phyloP scores from a whole-genome alignment of 2,888 invertebrate species.

The Toxonevra muliebris region DNA sequence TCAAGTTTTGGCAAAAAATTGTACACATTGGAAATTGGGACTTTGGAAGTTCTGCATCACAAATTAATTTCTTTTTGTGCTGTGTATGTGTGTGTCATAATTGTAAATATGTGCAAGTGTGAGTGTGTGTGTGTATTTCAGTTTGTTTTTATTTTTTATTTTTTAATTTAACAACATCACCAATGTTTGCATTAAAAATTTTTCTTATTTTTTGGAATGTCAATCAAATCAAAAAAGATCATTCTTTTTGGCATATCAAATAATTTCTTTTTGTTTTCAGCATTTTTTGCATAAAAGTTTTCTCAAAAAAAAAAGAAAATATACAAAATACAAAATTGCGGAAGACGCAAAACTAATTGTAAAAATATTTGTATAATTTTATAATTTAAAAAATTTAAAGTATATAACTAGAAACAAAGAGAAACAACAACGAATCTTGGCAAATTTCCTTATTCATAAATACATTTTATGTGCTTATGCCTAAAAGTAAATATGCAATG shows the following conservation, averaged over 20 bases:
- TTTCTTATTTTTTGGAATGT: conserved; percentile 33
- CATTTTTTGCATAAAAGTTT: not conserved
- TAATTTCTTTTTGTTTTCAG: no score
- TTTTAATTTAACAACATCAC: conserved; percentile 7
- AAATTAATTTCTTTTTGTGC: not conserved
- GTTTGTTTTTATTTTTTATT: not conserved
- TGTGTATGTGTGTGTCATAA: conserved; percentile 7
- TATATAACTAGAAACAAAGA: not conserved
- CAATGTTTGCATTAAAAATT: conserved; percentile 20
- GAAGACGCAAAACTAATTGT: not conserved
- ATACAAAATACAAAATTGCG: not conserved
- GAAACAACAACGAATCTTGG: not conserved
- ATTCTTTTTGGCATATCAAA: no score
- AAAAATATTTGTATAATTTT: not conserved
- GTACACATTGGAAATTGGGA: no score
- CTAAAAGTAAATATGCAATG: conserved; percentile 27
- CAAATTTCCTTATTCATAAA: not conserved
- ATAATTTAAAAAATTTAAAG: not conserved
- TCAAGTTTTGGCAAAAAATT: no score
- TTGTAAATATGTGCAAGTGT: conserved; percentile 15
- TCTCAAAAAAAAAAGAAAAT: not conserved
- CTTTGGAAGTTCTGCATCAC: no score
- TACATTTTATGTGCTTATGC: conserved; percentile 25
- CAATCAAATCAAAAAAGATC: conserved; percentile 22
- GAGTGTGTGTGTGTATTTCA: no score